A percentile compares a stretch with the other conserved stretches of the same genome.
These are phyloP conservation scores for Heliconius melpomene DNA, from an alignment of 1,140 invertebrate genomes.

Conservation along the genomic window DNA sequence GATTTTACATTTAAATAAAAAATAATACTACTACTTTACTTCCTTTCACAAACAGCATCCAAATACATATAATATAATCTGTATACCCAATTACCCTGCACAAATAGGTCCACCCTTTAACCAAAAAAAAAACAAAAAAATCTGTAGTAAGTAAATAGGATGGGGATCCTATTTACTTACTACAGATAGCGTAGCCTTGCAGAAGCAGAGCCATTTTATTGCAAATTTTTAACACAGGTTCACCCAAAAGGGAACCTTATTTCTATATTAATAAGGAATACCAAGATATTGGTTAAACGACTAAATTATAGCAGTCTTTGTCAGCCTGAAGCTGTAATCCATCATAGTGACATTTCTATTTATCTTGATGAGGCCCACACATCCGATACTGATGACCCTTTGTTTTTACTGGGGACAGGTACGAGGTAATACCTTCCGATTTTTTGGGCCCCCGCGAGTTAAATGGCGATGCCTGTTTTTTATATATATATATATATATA, in stretches of 20 bases:
- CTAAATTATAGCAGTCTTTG: constrained; percentile 56
- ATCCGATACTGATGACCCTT: constrained; percentile 73
- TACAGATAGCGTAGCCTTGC: constrained; percentile 64
- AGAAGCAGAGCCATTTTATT: constrained; percentile 50
- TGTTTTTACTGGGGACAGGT: constrained; percentile 56
- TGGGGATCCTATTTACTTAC: constrained; percentile 67
- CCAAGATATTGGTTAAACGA: constrained; percentile 41
- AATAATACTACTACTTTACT: not conserved
- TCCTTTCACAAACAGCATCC: constrained; percentile 3
- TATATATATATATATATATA: not conserved
- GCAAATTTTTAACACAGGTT: constrained; percentile 42
- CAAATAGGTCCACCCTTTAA: constrained; percentile 51
- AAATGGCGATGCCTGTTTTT: not conserved
- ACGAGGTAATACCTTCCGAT: constrained; percentile 39
- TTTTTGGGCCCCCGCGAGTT: constrained; percentile 19
- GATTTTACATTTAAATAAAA: not conserved
- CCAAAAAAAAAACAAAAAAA: constrained; percentile 50
- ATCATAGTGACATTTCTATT: constrained; percentile 79
- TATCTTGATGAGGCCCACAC: constrained; percentile 76
- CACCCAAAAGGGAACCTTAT: constrained; percentile 46
- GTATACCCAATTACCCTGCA: constrained; percentile 41
- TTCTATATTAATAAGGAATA: constrained; percentile 31
- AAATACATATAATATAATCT: constrained; percentile 31
- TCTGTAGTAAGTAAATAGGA: no score
- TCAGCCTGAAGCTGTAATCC: constrained; percentile 64